Evolutionary conservation across 2,113 vertebrate species (phyloP), one percentile per base, ranked within the genome.

Genomic region (Microcebus murinus): DNA sequence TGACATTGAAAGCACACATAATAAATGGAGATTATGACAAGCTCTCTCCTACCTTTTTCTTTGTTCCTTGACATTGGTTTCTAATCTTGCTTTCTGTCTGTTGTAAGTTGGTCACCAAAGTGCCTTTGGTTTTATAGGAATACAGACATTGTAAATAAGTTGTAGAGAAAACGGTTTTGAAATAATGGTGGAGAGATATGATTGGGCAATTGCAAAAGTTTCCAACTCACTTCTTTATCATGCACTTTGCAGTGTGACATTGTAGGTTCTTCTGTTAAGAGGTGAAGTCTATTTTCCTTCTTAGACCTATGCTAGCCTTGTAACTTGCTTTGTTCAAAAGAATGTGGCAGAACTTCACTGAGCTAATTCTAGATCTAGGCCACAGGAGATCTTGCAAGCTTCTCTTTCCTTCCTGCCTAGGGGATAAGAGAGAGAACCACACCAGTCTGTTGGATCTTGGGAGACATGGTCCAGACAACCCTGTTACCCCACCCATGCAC

Each of bases 311-410:
- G 6, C 13, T 48, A 94, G n/a, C 1, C 48, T 61, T 79, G 13
- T 85, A 63, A 68, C 15, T 42, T 92, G 39, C 13, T 95, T 84
- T 97, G 71, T 5, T 4, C 31, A 21, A 87, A 80, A 92, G 8
- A 74, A 82, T 15, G n/a, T 42, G 20, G 11, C 34, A 84, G 65
- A 80, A 76, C 29, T 63, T 6, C 48, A 65, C 1, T 67, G 5
- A 15, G 4, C 8, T 59, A 67, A 27, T 77, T 42, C 39, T 63
- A 39, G 2, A 4, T 61, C 45, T 61, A 45, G 23, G 25, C 20
- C 27, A 86, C 12, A 67, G 74, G 34, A 91, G 6, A n/a, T 48
- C 17, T 42, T 61, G 14, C 4, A 83, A 79, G 1, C 45, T 93
- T 89, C 25, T 77, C 18, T 36, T 80, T 21, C 3, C 8, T 95